A percentile compares a stretch with the other conserved stretches of the same genome.
Evolutionary conservation across 2,888 invertebrate species (phyloP).

Genomic region (Orchesella flavescens): DNA sequence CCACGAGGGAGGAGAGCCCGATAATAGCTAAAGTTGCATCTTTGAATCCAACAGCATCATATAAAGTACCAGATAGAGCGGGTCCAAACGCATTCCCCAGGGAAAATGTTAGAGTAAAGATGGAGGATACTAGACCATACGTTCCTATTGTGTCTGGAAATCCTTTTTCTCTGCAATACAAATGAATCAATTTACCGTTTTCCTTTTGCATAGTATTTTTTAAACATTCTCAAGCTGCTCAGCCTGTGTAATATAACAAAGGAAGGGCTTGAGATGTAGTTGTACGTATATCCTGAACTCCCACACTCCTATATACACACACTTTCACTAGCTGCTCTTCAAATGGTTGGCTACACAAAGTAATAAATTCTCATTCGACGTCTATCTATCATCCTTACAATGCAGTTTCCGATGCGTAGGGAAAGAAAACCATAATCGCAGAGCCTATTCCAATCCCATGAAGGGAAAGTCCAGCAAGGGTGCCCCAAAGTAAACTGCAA

Average conservation of each 20-base stretch:
- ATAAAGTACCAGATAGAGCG: conserved; percentile 61
- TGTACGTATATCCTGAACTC: background rate
- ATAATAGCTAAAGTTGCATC: conserved; percentile 60
- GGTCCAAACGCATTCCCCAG: conserved; percentile 67
- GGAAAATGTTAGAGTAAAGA: conserved; percentile 67
- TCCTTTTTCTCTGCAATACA: conserved; percentile 50
- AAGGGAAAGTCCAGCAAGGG: conserved; percentile 54
- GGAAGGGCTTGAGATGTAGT: too few species aligned
- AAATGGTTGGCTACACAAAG: background rate
- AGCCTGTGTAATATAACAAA: too few species aligned
- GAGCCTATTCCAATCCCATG: conserved; percentile 69
- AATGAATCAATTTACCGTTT: conserved; percentile 47
- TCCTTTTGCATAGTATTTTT: background rate
- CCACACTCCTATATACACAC: background rate
- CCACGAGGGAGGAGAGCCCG: conserved; percentile 55
- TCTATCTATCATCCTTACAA: conserved; percentile 51
- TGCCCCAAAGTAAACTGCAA: conserved; percentile 60
- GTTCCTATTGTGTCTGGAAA: conserved; percentile 61
- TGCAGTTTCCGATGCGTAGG: conserved; percentile 56
- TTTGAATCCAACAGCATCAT: conserved; percentile 65
- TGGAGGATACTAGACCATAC: conserved; percentile 60
- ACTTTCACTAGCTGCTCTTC: background rate
- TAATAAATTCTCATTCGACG: conserved; percentile 23
- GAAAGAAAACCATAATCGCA: conserved; percentile 64
- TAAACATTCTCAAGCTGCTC: background rate